phyloP scores from a whole-genome alignment of 2,797 vertebrate genomes.

The Nannoperca australis region DNA sequence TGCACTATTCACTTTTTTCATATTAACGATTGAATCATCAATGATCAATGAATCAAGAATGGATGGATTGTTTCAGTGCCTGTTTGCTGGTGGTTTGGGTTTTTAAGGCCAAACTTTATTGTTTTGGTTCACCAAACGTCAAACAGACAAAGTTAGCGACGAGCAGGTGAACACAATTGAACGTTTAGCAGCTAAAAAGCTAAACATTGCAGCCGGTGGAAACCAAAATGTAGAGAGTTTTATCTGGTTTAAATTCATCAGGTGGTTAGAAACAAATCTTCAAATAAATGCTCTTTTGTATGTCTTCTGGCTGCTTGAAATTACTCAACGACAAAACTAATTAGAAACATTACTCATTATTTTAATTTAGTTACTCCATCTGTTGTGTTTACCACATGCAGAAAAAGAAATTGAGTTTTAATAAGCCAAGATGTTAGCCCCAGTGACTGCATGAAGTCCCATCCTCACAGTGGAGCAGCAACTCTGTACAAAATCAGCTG shows the following conservation, averaged over 20 bases:
- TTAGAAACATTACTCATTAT: neutral
- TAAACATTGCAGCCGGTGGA: neutral
- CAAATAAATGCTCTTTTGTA: neutral
- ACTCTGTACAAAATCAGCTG: neutral
- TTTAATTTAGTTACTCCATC: neutral
- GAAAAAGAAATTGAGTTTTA: conserved; percentile 1
- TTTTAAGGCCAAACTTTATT: neutral
- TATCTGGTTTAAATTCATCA: neutral
- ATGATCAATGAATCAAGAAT: neutral
- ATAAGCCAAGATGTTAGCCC: neutral
- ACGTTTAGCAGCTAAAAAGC: neutral
- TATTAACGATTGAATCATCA: neutral
- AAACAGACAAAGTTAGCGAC: neutral
- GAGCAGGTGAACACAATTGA: neutral
- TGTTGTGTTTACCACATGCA: no score
- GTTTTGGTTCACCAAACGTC: neutral
- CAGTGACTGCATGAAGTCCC: neutral
- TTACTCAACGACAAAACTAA: neutral
- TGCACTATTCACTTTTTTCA: neutral
- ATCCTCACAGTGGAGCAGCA: neutral
- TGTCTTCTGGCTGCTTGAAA: neutral
- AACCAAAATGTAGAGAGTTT: neutral
- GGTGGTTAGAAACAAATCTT: neutral
- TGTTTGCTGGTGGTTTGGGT: neutral
- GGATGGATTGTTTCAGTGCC: neutral